Evolutionary conservation across 2,113 vertebrate genomes (phyloP), one percentile per base, ranked within the genome.

Genomic region (Dipodomys merriami): DNA sequence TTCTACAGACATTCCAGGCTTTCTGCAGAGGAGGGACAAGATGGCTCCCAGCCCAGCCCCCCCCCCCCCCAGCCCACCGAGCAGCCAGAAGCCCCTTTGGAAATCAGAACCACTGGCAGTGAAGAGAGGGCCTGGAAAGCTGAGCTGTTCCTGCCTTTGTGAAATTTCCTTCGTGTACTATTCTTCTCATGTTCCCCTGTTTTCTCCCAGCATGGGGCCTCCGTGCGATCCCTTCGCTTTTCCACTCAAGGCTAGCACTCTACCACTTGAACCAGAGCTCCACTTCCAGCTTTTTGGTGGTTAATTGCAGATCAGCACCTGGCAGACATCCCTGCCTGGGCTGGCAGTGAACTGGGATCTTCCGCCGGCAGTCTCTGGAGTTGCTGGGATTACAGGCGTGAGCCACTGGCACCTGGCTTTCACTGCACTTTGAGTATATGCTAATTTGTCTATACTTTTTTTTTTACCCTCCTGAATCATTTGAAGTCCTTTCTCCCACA

Each of bases 121-220:
- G 60, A 29, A 60, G 19, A 6, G 39, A 64, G 74, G 8, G 46
- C 25, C 64, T 1, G 0, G 64, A 19, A 1, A 44, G 5, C 67
- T 2, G 57, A 25, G 35, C 22, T 13, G 1, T 0, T 2, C 3
- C 30, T 6, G 25, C 23, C 23, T 33, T 44, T 3, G 0, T 4
- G 2, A 15, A 22, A 25, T 29, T 20, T n/a, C 84, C 15, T 44
- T n/a, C 76, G 44, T 39, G 10, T 30, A 3, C 78, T 15, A 2
- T 25, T 79, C 6, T 9, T 46, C 57, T 60, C 57, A 11, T 60
- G 57, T 60, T 18, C 18, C 57, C 57, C n/a, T 60, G 11, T 18
- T 60, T 60, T 39, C 39, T 39, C 39, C 39, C 39, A 39, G 39
- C 39, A 39, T 5, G 39, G 39, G 39, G 39, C 39, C 39, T 39